These are phyloP conservation scores for Lordiphosa andalusiaca DNA, from an alignment of 2,888 invertebrate genomes.

Conservation along the genomic window DNA sequence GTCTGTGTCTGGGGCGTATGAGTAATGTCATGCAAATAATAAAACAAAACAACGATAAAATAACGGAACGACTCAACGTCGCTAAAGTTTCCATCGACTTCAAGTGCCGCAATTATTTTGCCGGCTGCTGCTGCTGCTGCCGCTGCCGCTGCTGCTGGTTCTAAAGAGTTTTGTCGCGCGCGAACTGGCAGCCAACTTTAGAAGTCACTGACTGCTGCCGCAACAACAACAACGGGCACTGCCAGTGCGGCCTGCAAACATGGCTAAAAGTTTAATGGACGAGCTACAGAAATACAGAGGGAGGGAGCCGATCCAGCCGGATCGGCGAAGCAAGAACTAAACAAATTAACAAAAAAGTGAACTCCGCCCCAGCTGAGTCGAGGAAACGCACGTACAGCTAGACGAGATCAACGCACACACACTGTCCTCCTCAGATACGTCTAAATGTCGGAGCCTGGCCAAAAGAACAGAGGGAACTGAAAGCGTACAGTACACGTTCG, in stretches of 20 bases:
- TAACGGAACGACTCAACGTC: constrained; percentile 41
- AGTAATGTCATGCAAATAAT: constrained; percentile 28
- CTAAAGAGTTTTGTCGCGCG: constrained; percentile 36
- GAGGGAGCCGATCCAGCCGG: neutral
- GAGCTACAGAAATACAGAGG: constrained; percentile 18
- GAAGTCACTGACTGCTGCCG: constrained; percentile 49
- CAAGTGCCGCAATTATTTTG: constrained; percentile 51
- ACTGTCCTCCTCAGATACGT: constrained; percentile 32
- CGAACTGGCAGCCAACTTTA: constrained; percentile 46
- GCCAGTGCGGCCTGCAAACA: constrained; percentile 35
- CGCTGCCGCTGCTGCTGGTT: constrained; percentile 41
- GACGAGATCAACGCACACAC: constrained; percentile 70
- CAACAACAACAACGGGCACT: constrained; percentile 4
- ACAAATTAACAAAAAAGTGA: too few species aligned
- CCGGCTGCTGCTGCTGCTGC: constrained; percentile 47
- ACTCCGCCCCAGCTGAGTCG: too few species aligned
- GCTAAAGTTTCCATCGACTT: constrained; percentile 42
- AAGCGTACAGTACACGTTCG: constrained; percentile 78
- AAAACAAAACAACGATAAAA: constrained; percentile 27
- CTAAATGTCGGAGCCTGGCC: constrained; percentile 37
- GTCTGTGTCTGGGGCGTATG: constrained; percentile 36
- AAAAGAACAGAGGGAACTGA: constrained; percentile 73
- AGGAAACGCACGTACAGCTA: constrained; percentile 55
- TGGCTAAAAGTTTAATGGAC: constrained; percentile 45
- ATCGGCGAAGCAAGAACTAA: neutral